Base-by-base conservation (phyloP, 2,888 invertebrate genomes). In the Sesamia inferens region DNA sequence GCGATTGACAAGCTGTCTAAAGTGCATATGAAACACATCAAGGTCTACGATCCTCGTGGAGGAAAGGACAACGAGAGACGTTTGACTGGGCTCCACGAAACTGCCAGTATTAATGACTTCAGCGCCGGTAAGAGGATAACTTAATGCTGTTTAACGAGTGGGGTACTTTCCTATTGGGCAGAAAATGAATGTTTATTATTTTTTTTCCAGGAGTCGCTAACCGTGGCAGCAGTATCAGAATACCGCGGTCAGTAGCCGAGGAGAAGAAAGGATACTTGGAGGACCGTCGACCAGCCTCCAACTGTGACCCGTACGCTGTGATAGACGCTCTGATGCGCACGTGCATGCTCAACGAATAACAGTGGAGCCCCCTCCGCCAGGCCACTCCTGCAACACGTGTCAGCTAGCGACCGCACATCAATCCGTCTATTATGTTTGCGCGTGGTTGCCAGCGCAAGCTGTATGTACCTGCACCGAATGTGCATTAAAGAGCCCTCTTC, bases 51-150 rank as follows among this genome's bases (percentile, higher is more conserved):
- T 95, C 99, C 99, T 16, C 98, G 98, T 83, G 98, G 98, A 89
- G 99, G 99, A 77, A 98, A 98, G 93, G 99, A 99, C 96, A 99
- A 99, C 95, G 99, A 98, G 93, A 97, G 99, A 82, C 97, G 99
- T 83, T 97, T 99, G 78, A 99, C 99, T 71, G 99, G 99, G 76
- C 97, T 97, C 87, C 99, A 99, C 93, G 99, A 99, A 96, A 99
- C 99, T 5, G 99, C 99, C 89, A 98, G 98, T 88, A 99, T 99
- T 93, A 98, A 99, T 92, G 99, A 99, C 93, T 99, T 99, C 94
- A 99, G 99, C 87, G 98, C 98, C 68, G 98, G 98, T 97, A 88
- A 92, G 90, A 84, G 31, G 5, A 24, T 24, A 0, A 54, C 2
- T 39, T 0, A 68, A 16, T 16, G 7, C 11, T 51, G 7, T 6